Evolutionary conservation across 1,140 invertebrate species (phyloP), one percentile per base, ranked within the genome.

Genomic region (Scaptomyza hsui): DNA sequence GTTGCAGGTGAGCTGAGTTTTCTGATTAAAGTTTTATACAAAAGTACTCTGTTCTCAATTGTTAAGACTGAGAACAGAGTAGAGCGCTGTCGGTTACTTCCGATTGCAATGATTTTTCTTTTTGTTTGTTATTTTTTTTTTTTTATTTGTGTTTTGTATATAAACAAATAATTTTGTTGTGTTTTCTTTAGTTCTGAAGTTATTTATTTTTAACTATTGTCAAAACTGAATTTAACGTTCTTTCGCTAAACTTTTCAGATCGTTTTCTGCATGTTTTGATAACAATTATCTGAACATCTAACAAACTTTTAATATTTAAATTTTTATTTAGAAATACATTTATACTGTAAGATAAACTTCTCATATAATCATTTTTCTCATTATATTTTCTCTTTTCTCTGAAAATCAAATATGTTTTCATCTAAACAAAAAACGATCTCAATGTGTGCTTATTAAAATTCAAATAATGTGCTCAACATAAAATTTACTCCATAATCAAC

Each of bases 1-100:
- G 92, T 96, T 99, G 93, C 97, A 98, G 95, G 96, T 97, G 60
- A 6, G 72, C 19, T 18, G 49, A 4, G 44, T 15, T 59, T 35
- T 6, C 19, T 42, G n/a, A 47, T 51, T 18, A n/a, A 15, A 35
- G 41, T 49, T 2, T 10, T 21, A 15, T 3, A 35, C 12, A 42
- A 5, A 1, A n/a, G 13, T 35, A 4, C 24, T 19, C 24, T 12
- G 10, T 12, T n/a, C 0, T 6, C 10, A 41, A 15, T 41, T 12
- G 9, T 26, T 21, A 16, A 39, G 6, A 52, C 7, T n/a, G 10
- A 10, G 10, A 37, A 37, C 32, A 37, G 32, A 37, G 32, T 37
- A 37, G n/a, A 37, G 12, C 32, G 32, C 32, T n/a, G 12, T 37
- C 32, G 32, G 32, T n/a, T 37, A 37, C 32, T 37, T 37, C 4